A percentile compares a stretch with the other conserved stretches of the same genome.
These are phyloP conservation scores for Hypolimnas misippus DNA, from an alignment of 2,888 invertebrate species.

Conservation along the genomic window DNA sequence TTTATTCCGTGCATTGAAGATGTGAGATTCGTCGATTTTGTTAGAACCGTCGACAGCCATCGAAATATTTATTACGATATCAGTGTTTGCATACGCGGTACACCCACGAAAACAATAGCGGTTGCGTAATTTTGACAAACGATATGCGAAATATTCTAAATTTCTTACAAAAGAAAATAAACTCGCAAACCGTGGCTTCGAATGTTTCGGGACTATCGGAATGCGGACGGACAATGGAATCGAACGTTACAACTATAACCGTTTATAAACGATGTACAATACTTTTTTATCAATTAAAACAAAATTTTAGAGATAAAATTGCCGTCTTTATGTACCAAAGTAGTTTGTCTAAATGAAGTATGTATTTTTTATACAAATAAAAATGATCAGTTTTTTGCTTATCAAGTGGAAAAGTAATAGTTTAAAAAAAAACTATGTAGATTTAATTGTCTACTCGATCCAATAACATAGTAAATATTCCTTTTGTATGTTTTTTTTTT, in stretches of 20 bases:
- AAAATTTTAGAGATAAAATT: not conserved
- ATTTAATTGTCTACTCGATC: no score
- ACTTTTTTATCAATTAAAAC: not conserved
- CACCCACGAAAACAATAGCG: conserved; percentile 7
- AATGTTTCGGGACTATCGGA: not conserved
- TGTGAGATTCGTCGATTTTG: conserved; percentile 1
- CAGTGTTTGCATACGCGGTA: not conserved
- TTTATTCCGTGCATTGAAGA: not conserved
- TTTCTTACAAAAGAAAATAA: not conserved
- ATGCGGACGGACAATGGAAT: not conserved
- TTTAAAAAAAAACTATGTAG: no score
- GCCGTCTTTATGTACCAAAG: not conserved
- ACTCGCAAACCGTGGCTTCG: no score
- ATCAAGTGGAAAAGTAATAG: no score
- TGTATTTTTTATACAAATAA: no score
- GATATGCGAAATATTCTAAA: not conserved
- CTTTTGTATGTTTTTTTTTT: not conserved
- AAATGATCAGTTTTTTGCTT: no score
- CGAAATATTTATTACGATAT: conserved; percentile 12
- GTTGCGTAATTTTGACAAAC: conserved; percentile 8
- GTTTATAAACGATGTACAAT: no score
- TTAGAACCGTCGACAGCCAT: not conserved
- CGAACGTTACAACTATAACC: not conserved
- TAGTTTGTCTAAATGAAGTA: no score
- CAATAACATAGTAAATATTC: no score